A percentile compares a stretch with the other conserved stretches of the same genome.
phyloP scores from a whole-genome alignment of 2,113 vertebrate genomes.

The Poeciliopsis retropinna region DNA sequence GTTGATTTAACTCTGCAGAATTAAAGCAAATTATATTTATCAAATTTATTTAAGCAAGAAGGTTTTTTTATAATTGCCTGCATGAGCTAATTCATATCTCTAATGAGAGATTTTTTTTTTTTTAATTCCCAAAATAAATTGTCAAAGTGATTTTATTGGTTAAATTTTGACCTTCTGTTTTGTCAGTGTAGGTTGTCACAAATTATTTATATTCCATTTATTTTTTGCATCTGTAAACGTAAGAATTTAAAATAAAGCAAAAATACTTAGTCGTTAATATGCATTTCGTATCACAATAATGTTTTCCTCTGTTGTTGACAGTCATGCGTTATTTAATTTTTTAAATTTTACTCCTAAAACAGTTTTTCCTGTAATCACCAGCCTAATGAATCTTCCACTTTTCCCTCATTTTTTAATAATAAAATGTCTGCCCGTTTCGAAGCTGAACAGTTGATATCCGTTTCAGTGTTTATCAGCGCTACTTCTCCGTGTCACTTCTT shows the following conservation, averaged over 20 bases:
- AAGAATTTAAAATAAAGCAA: too few relatives aligned
- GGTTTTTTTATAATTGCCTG: not conserved
- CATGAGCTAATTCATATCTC: not conserved
- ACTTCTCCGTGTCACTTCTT: constrained; percentile 48
- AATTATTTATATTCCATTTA: too few relatives aligned
- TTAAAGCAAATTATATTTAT: not conserved
- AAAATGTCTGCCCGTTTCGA: not conserved
- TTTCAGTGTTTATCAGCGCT: constrained; percentile 42
- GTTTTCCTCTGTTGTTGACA: too few relatives aligned
- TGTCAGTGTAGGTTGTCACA: too few relatives aligned
- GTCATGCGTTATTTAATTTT: not conserved
- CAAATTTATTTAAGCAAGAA: not conserved
- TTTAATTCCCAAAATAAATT: not conserved
- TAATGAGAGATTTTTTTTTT: not conserved
- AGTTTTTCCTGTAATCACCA: not conserved
- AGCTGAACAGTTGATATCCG: not conserved
- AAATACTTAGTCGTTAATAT: not conserved
- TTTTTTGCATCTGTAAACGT: too few relatives aligned
- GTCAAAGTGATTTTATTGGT: too few relatives aligned
- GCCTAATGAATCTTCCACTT: not conserved
- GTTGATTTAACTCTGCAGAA: too few relatives aligned
- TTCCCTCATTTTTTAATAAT: not conserved
- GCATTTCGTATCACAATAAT: too few relatives aligned
- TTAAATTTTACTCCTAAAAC: not conserved
- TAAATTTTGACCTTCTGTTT: not conserved